A percentile compares a stretch with the other conserved stretches of the same genome.
Conservation (phyloP, 2,113 vertebrate genomes). For the Rhizomys pruinosus region DNA sequence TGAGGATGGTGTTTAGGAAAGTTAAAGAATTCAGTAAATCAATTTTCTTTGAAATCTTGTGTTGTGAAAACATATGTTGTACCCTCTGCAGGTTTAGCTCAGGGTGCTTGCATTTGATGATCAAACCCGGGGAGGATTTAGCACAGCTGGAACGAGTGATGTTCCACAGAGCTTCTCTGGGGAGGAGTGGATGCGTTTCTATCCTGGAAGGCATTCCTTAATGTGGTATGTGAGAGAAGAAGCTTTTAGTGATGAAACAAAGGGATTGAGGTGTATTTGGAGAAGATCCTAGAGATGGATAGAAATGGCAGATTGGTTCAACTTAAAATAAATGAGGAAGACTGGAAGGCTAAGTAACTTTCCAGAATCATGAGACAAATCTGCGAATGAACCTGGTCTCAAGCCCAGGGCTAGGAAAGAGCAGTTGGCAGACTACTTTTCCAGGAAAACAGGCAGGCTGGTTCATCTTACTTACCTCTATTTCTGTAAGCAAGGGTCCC, state of each 20-base stretch:
- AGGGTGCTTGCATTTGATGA: background rate
- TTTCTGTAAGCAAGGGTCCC: background rate
- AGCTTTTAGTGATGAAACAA: background rate
- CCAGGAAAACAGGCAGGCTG: background rate
- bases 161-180: background rate
- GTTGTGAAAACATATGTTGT: background rate
- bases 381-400: background rate
- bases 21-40: background rate
- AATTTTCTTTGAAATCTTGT: background rate
- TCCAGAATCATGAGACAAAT: background rate
- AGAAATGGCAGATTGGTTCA: background rate
- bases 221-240: background rate
- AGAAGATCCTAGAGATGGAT: background rate
- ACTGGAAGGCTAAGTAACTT: background rate
- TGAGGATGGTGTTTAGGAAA: background rate
- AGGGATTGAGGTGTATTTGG: background rate
- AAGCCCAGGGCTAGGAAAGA: background rate
- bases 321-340: slow-evolving; percentile 41
- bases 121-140: background rate
- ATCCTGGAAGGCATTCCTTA: background rate
- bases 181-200: background rate
- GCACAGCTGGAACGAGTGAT: background rate
- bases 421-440: background rate
- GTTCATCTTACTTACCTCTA: background rate
- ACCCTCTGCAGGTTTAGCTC: background rate